These are phyloP conservation scores for Fopius arisanus DNA, from an alignment of 1,140 invertebrate genomes.

Conservation along the genomic window DNA sequence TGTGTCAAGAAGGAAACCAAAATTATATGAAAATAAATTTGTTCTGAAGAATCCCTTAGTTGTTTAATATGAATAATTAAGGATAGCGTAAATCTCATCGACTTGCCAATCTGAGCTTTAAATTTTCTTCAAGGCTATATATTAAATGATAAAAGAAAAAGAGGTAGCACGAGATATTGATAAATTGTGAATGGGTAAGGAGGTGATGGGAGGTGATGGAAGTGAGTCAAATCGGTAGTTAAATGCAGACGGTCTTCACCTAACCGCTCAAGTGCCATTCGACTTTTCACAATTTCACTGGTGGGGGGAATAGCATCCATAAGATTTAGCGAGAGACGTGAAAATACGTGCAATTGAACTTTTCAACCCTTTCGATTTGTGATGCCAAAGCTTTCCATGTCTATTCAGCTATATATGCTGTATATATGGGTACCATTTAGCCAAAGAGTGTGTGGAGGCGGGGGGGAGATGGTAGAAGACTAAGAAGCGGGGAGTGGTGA, in stretches of 20 bases:
- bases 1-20: background rate
- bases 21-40: background rate
- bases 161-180: no score
- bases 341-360: slow-evolving; percentile 66
- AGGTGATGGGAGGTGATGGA: background rate
- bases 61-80: no score
- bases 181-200: background rate
- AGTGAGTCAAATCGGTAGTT: slow-evolving; percentile 36
- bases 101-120: no score
- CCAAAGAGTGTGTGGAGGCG: no score
- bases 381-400: background rate
- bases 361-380: slow-evolving; percentile 57
- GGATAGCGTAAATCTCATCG: no score
- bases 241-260: slow-evolving; percentile 39
- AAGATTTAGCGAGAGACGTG: slow-evolving; percentile 59
- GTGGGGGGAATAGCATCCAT: slow-evolving; percentile 30
- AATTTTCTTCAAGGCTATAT: no score
- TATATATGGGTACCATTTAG: no score
- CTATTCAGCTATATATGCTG: slow-evolving; percentile 1
- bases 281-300: slow-evolving; percentile 39
- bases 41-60: no score
- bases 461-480: no score
- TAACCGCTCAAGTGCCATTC: slow-evolving; percentile 43
- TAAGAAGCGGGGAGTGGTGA: no score
- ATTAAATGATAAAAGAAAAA: no score